Evolutionary conservation across 2,797 vertebrate genomes (phyloP), one percentile per base, ranked within the genome.

Genomic region (Petrocephalus sullivani): DNA sequence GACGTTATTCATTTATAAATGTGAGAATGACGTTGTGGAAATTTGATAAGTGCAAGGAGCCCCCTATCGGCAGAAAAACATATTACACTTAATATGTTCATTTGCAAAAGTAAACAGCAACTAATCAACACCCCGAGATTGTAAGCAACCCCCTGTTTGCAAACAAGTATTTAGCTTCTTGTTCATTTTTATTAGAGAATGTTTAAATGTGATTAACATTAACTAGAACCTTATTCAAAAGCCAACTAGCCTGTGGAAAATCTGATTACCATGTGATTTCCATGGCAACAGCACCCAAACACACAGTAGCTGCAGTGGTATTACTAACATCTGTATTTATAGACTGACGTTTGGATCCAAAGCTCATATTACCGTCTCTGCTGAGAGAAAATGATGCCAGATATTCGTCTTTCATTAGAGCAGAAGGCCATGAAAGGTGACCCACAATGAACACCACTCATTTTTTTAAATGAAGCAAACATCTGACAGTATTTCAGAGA

Each of bases 201-300:
- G 37, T 78, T 78, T 46, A 46, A 78, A 46, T 78, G 37, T 5
- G 19, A 6, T 46, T 10, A 41, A 8, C 14, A 46, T 78, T n/a
- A n/a, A 23, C n/a, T 23, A 84, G 81, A 84, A 83, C 53, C 81
- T 53, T 19, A 14, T 78, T 78, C 81, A 83, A 83, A 83, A 82
- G 16, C 49, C 9, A 54, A 5, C 81, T 54, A 53, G 51, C n/a
- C 46, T 16, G 16, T 46, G 71, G 37, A 78, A 78, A 78, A 78
- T 41, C 41, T 78, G 71, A 46, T 78, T 78, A 46, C 71, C 0
- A 16, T 75, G 8, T 37, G 0, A 89, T 92, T 92, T 89, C 93
- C 3, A 93, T 91, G 91, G 56, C 90, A 90, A 92, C 92, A 9
- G 49, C 82, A 88, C 81, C 84, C 33, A 93, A 93, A 94, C 92